Evolutionary conservation across 2,888 invertebrate genomes (phyloP).

Genomic region (Scotopteryx bipunctaria): DNA sequence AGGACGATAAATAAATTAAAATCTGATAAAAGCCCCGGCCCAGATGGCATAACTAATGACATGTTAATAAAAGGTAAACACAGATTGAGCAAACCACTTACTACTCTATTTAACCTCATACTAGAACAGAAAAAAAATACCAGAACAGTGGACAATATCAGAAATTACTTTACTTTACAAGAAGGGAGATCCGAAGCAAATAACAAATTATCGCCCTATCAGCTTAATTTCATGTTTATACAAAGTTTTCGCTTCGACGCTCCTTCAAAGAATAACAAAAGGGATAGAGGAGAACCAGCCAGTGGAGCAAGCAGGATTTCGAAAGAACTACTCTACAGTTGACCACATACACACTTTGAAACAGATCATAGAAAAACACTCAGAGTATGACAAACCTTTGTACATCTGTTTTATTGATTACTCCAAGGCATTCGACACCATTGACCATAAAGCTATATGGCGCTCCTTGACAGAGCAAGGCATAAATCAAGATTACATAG

Average conservation of each 20-base stretch:
- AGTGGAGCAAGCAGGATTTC: not conserved
- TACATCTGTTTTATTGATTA: constrained; percentile 4
- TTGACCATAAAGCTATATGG: not conserved
- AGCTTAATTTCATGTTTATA: not conserved
- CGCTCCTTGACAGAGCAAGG: not conserved
- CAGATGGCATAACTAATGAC: not conserved
- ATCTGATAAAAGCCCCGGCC: not conserved
- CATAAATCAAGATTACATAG: not conserved
- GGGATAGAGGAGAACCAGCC: not conserved
- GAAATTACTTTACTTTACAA: not conserved
- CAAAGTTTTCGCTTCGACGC: not conserved
- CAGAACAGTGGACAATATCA: not conserved
- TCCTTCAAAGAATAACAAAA: not conserved
- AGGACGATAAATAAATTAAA: not conserved
- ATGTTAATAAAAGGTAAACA: not conserved
- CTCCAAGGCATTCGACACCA: not conserved
- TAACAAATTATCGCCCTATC: not conserved
- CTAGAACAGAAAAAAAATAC: not conserved
- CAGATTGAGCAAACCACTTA: not conserved
- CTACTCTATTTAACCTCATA: not conserved
- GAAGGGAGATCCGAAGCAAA: not conserved
- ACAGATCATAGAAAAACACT: not conserved
- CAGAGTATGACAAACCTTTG: not conserved
- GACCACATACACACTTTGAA: not conserved
- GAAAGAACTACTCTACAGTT: not conserved